Base-by-base conservation (phyloP, 2,797 vertebrate genomes). In the Threskiornis aethiopicus region DNA sequence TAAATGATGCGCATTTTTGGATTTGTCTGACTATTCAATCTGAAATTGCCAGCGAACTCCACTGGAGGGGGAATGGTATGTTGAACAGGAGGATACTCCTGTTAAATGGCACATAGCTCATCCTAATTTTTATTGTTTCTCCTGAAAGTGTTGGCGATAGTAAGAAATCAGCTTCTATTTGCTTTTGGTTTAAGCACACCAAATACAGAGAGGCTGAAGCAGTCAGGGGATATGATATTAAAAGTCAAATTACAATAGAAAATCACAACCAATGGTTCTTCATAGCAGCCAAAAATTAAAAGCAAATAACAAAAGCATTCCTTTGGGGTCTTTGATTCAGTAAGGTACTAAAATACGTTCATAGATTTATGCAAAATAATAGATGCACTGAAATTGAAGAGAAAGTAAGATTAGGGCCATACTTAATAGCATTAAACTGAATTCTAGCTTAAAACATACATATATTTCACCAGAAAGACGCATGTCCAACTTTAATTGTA, bases 131-230 rank as follows among this genome's bases (percentile, higher is more conserved):
- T 84, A 52, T 82, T 73, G 64, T 89, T 94, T 80, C 70, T 87
- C 47, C 73, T 79, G 33, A 64, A 88, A 92, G 39, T 85, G 71
- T 86, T 96, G 71, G 76, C 90, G 84, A 94, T 96, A 90, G 93
- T 96, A 94, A 96, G 91, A 97, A 90, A 90, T 92, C 83, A 95
- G 88, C 72, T 90, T 84, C 47, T 92, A 70, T 95, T 97, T 96
- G 84, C 84, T 71, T 92, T 95, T 89, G 51, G 46, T 96, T 95
- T 95, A 85, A 69, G 39, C 42, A 41, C 6, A 18, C 41, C 92
- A 86, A 97, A 96, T 87, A 90, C 82, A 89, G 78, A 95, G 42
- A 94, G 86, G 89, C 57, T 75, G 76, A 96, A 95, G 42, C 39
- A 95, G 54, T 75, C 37, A 9, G 49, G 90, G 67, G 61, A 92